Percentiles rank a stretch among this genome's conserved stretches.
These are phyloP conservation scores for Urophycis tenuis DNA, from an alignment of 2,797 vertebrate species.

Conservation along the genomic window DNA sequence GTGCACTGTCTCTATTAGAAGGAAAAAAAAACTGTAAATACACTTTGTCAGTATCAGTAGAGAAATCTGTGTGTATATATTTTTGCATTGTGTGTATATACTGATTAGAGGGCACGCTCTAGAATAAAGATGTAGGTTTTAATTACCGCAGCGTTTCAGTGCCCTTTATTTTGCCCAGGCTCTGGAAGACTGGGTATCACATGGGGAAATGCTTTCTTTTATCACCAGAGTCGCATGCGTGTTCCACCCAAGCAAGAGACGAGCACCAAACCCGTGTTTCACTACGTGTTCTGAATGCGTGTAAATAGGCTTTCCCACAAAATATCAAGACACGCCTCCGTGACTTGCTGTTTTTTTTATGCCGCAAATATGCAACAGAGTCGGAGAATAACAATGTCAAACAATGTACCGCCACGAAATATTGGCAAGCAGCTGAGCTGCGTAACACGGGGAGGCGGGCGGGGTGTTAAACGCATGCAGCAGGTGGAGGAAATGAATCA, in stretches of 20 bases:
- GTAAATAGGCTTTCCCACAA: too few relatives aligned
- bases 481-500: constrained; percentile 56
- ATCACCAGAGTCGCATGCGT: background rate
- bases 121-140: constrained; percentile 64
- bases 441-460: background rate
- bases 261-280: background rate
- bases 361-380: background rate
- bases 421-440: constrained; percentile 27
- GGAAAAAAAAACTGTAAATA: constrained; percentile 50
- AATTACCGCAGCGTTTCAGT: constrained; percentile 56
- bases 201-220: background rate
- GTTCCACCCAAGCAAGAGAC: background rate
- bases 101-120: constrained; percentile 36
- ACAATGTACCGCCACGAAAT: constrained; percentile 56
- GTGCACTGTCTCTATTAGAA: constrained; percentile 22
- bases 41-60: constrained; percentile 35
- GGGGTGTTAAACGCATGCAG: constrained; percentile 46
- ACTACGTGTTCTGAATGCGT: too few relatives aligned
- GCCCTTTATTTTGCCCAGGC: constrained; percentile 36
- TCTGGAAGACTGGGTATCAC: background rate
- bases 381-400: constrained; percentile 28
- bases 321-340: too few relatives aligned
- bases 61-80: constrained; percentile 68
- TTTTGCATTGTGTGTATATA: constrained; percentile 36
- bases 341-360: too few relatives aligned